Conservation (phyloP, 2,888 invertebrate genomes). For the Plusia festucae region DNA sequence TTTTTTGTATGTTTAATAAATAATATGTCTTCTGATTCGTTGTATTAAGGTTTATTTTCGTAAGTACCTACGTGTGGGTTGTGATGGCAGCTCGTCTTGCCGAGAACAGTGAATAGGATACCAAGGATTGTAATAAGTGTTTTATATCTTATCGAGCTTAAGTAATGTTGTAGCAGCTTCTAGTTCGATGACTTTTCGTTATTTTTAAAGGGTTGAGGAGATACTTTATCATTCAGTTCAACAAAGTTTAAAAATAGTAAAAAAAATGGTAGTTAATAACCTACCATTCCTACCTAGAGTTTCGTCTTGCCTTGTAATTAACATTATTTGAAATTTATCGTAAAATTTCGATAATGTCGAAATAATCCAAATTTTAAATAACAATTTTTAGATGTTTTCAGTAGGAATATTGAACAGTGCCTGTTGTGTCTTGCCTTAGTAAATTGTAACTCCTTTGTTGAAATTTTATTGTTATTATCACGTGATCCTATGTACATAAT, state of each 20-base stretch:
- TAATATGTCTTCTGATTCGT: slow-evolving; percentile 29
- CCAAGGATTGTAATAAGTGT: slow-evolving; percentile 35
- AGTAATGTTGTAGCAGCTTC: slow-evolving; percentile 17
- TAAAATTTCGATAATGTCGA: slow-evolving; percentile 14
- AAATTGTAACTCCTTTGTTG: slow-evolving; percentile 57
- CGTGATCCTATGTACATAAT: slow-evolving; percentile 57
- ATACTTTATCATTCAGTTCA: neutral
- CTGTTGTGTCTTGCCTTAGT: slow-evolving; percentile 77
- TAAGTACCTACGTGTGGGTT: slow-evolving; percentile 46
- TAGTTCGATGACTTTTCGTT: neutral
- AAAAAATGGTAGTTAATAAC: neutral
- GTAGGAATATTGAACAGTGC: slow-evolving; percentile 60
- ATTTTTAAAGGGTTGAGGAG: neutral
- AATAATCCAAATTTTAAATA: slow-evolving; percentile 20
- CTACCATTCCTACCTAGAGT: neutral
- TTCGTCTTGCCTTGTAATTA: slow-evolving; percentile 27
- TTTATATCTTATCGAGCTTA: slow-evolving; percentile 15
- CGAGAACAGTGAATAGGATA: slow-evolving; percentile 31
- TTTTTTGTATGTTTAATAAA: slow-evolving; percentile 33
- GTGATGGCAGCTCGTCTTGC: slow-evolving; percentile 57
- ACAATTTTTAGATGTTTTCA: slow-evolving; percentile 38
- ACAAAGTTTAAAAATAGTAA: neutral
- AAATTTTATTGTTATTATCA: slow-evolving; percentile 45
- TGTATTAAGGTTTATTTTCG: slow-evolving; percentile 29
- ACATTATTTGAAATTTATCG: slow-evolving; percentile 11